Evolutionary conservation across 1,140 invertebrate species (phyloP), one percentile per base, ranked within the genome.

Genomic region (Halesus radiatus): DNA sequence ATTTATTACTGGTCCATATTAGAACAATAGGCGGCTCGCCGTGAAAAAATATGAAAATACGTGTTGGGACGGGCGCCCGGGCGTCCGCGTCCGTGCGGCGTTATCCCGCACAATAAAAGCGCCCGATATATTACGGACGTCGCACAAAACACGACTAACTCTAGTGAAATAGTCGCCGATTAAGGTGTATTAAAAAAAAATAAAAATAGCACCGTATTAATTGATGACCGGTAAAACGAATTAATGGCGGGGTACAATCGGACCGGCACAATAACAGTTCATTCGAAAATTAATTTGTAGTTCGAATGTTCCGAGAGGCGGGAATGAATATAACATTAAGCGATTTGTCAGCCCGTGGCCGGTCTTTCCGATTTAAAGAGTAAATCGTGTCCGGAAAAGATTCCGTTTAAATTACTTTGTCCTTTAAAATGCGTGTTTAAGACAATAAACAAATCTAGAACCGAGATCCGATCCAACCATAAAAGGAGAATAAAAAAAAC

Each of bases 41-140:
- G 52, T 73, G 70, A 54, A 73, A 73, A 73, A 73, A 73, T 73
- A 73, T 73, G 70, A 73, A 73, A 73, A 73, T 73, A 73, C 70
- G 70, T 73, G 70, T 54, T 52, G 23, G 52, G 68, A 45, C 37
- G 22, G 50, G 68, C 45, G 45, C 22, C 50, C 68, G 45, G 20
- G 68, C 50, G 68, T 26, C 23, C 68, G 50, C 37, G 70, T 29
- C 37, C 70, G 50, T 73, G 70, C 52, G 3, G 26, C 52, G 53
- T 26, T 73, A 26, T 73, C 23, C 70, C 52, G 20, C 23, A 73
- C 50, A 73, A 52, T 68, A 32, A 68, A 68, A 45, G n/a, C 6
- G 13, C 64, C 16, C 64, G 64, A 68, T 68, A 68, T 22, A 16
- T 68, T 68, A 68, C 32, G 64, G 37, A 32, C n/a, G 64, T 68